Evolutionary conservation across 2,797 vertebrate species (phyloP).

Genomic region (Heteromormyrus szaboi): DNA sequence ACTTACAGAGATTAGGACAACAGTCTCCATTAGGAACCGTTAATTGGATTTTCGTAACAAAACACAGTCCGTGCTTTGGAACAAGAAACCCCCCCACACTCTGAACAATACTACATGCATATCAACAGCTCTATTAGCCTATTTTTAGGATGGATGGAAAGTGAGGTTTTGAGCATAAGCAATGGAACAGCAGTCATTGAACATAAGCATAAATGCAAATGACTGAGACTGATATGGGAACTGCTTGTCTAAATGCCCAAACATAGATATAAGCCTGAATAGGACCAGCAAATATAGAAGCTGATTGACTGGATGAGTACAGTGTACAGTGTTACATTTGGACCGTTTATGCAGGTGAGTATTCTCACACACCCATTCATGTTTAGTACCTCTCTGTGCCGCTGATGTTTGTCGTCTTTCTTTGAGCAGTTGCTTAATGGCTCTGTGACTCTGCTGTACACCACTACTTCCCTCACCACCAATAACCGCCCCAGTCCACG

Average conservation of each 20-base stretch:
- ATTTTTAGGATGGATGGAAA: neutral
- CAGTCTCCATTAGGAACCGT: conserved; percentile 2
- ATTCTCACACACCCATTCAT: neutral
- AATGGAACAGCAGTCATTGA: neutral
- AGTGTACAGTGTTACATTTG: neutral
- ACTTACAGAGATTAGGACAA: neutral
- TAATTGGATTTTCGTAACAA: neutral
- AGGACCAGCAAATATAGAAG: neutral
- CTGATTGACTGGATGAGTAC: neutral
- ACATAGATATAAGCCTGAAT: neutral
- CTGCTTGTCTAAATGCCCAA: neutral
- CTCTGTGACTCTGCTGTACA: neutral
- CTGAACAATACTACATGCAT: neutral
- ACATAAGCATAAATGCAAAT: neutral
- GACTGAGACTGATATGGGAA: neutral
- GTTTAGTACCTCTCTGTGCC: neutral
- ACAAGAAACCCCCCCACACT: neutral
- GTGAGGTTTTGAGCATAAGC: neutral
- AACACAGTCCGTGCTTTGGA: neutral
- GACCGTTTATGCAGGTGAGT: neutral
- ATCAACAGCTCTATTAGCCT: neutral
- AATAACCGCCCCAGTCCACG: neutral
- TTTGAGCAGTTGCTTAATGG: neutral
- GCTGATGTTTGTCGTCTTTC: neutral
- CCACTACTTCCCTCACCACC: neutral